These are phyloP conservation scores for Cisticola juncidis DNA, from an alignment of 2,113 vertebrate genomes.

Conservation along the genomic window DNA sequence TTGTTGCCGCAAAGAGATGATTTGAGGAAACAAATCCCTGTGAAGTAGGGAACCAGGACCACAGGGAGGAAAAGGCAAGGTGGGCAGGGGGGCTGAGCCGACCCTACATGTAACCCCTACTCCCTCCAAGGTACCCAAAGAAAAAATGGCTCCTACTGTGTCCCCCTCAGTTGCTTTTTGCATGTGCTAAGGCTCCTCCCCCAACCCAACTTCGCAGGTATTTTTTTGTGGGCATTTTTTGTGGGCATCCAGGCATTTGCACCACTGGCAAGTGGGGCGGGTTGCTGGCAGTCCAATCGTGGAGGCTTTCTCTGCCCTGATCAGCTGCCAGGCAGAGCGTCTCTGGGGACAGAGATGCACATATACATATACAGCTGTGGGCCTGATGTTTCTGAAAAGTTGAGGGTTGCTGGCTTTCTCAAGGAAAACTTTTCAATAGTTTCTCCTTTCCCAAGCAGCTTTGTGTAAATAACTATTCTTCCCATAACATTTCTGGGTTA, in stretches of 20 bases:
- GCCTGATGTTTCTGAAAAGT: no score
- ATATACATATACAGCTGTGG: background rate
- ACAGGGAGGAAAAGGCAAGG: background rate
- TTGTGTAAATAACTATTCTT: no score
- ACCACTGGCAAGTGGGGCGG: background rate
- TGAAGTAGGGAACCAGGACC: no score
- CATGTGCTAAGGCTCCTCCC: background rate
- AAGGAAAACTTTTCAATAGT: no score
- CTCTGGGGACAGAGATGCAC: no score
- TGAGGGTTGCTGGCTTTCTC: no score
- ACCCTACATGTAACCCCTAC: no score
- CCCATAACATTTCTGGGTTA: no score
- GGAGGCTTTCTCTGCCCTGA: background rate
- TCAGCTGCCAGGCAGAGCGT: fast-evolving
- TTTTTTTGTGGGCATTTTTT: background rate
- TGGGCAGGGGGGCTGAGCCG: fast-evolving
- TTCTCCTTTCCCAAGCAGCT: no score
- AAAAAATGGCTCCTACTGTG: background rate
- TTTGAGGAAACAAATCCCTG: no score
- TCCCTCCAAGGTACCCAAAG: background rate
- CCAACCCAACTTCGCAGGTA: fast-evolving
- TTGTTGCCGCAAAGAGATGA: no score
- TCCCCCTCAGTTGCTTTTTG: background rate
- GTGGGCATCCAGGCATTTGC: background rate
- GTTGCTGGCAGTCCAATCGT: background rate